Conservation (phyloP, 2,888 invertebrate genomes). For the Helleia helle region DNA sequence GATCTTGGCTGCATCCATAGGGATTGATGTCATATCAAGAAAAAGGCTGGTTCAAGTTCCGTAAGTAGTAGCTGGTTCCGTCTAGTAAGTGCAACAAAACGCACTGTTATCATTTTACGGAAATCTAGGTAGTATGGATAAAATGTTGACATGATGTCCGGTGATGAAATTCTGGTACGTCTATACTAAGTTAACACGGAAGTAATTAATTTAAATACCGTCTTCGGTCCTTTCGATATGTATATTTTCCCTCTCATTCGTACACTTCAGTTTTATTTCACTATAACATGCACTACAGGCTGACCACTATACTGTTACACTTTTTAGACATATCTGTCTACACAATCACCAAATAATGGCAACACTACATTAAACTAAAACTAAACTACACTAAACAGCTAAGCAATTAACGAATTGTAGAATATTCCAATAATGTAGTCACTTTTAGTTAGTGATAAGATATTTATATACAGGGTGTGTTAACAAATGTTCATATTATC, state of each 20-base stretch:
- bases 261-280: conserved; percentile 6
- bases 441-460: neutral
- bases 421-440: neutral
- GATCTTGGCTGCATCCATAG: no score
- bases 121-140: no score
- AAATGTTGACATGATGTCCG: no score
- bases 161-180: no score
- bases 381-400: neutral
- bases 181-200: no score
- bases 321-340: no score
- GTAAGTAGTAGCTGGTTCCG: no score
- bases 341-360: neutral
- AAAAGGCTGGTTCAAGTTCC: no score
- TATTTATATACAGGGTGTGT: neutral
- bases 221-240: conserved; percentile 29
- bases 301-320: neutral
- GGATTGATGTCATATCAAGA: no score
- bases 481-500: no score
- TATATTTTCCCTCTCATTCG: conserved; percentile 38
- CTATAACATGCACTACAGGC: neutral
- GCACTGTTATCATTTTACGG: no score
- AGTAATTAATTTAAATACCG: conserved; percentile 29
- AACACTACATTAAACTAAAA: neutral
- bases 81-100: no score
- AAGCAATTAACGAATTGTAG: neutral